Evolutionary conservation across 2,113 vertebrate genomes (phyloP).

Genomic region (Hemicordylus capensis): DNA sequence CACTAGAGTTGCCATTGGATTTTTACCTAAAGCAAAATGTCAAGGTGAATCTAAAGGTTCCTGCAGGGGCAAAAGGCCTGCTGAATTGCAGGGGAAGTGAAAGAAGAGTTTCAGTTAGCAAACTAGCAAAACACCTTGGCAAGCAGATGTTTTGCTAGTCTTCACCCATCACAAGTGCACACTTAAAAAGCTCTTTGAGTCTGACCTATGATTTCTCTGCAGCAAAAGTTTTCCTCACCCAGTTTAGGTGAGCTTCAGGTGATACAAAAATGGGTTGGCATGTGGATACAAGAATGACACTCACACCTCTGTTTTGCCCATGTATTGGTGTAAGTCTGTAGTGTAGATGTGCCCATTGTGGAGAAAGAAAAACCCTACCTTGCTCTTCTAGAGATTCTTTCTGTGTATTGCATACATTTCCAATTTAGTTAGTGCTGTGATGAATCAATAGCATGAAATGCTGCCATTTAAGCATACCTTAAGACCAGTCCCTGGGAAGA

Average conservation of each 20-base stretch:
- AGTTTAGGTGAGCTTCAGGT: not conserved
- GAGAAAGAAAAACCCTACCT: too few relatives aligned
- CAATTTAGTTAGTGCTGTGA: not conserved
- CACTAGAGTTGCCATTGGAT: not conserved
- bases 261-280: not conserved
- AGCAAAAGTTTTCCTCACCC: not conserved
- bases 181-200: not conserved
- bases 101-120: not conserved
- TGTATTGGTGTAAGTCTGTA: not conserved
- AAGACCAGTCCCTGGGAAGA: not conserved
- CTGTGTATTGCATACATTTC: not conserved
- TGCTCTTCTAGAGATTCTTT: not conserved
- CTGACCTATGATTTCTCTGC: not conserved
- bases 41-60: not conserved
- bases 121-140: not conserved
- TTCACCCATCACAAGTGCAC: not conserved
- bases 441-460: not conserved
- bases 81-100: not conserved
- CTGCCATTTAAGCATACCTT: not conserved
- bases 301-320: not conserved
- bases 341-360: not conserved
- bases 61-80: not conserved
- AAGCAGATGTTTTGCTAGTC: not conserved
- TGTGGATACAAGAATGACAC: not conserved
- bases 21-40: not conserved